Evolutionary conservation across 2,797 vertebrate genomes (phyloP).

Genomic region (Neomorphus geoffroyi): DNA sequence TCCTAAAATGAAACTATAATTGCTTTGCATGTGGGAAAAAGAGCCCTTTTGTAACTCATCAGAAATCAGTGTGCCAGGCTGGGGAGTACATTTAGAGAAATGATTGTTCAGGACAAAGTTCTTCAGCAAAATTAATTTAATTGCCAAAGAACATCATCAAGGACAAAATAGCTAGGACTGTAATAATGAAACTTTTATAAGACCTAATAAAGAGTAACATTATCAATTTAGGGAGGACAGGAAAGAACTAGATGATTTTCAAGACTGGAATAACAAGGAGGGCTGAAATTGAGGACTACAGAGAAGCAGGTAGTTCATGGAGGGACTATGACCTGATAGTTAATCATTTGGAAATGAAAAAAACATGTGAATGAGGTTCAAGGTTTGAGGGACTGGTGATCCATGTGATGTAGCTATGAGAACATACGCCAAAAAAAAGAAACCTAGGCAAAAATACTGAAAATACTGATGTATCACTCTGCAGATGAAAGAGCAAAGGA

Average conservation of each 20-base stretch:
- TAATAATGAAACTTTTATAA: conserved; percentile 15
- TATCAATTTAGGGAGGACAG: not conserved
- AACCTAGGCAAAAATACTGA: not conserved
- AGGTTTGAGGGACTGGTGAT: not conserved
- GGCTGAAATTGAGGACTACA: not conserved
- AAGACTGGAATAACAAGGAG: not conserved
- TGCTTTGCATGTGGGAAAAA: not conserved
- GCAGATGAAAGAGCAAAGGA: not conserved
- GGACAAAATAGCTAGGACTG: not conserved
- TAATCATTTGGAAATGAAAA: not conserved
- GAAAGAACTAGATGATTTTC: not conserved
- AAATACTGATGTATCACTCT: not conserved
- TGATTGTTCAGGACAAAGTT: not conserved
- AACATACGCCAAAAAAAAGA: not conserved
- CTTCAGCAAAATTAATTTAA: conserved; percentile 24
- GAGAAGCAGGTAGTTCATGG: not conserved
- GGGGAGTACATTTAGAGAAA: not conserved
- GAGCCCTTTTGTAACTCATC: not conserved
- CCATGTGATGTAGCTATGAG: not conserved
- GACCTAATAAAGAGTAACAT: not conserved
- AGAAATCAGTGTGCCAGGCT: not conserved
- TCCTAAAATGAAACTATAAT: not conserved
- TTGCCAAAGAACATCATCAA: not conserved
- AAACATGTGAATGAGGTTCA: not conserved
- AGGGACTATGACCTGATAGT: not conserved